Evolutionary conservation across 2,888 invertebrate genomes (phyloP).

Genomic region (Cantharis lateralis): DNA sequence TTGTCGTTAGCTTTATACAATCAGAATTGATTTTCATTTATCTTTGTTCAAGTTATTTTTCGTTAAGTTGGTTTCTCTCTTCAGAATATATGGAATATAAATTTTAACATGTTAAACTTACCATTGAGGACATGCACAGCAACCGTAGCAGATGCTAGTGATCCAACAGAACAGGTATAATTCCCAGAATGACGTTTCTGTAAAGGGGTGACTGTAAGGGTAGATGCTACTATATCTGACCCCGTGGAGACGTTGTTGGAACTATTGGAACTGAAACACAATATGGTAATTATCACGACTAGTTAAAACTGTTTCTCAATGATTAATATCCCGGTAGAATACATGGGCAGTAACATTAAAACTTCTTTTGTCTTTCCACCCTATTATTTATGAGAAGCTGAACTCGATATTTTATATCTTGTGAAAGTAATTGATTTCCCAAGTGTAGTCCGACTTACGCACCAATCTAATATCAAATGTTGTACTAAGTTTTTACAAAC

Average conservation of each 20-base stretch:
- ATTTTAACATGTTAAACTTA: slow-evolving; percentile 46
- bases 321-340: slow-evolving; percentile 21
- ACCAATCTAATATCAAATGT: slow-evolving; percentile 4
- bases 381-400: slow-evolving; percentile 14
- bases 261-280: slow-evolving; percentile 46
- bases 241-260: slow-evolving; percentile 58
- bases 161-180: slow-evolving; percentile 61
- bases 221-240: slow-evolving; percentile 55
- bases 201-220: slow-evolving; percentile 60
- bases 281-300: slow-evolving; percentile 22
- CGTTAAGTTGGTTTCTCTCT: slow-evolving; percentile 29
- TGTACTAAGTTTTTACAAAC: background rate
- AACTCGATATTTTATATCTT: slow-evolving; percentile 33
- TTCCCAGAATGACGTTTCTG: slow-evolving; percentile 64
- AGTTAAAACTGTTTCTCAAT: slow-evolving; percentile 12
- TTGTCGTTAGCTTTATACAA: slow-evolving; percentile 21
- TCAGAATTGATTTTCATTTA: slow-evolving; percentile 41
- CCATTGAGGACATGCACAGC: slow-evolving; percentile 67
- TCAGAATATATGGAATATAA: background rate
- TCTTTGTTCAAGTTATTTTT: slow-evolving; percentile 36
- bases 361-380: slow-evolving; percentile 18
- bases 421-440: slow-evolving; percentile 42
- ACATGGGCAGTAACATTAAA: slow-evolving; percentile 15
- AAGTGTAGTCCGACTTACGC: slow-evolving; percentile 20
- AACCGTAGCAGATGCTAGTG: slow-evolving; percentile 60